Evolutionary conservation across 2,888 invertebrate genomes (phyloP).

Genomic region (Caenorhabditis becei): DNA sequence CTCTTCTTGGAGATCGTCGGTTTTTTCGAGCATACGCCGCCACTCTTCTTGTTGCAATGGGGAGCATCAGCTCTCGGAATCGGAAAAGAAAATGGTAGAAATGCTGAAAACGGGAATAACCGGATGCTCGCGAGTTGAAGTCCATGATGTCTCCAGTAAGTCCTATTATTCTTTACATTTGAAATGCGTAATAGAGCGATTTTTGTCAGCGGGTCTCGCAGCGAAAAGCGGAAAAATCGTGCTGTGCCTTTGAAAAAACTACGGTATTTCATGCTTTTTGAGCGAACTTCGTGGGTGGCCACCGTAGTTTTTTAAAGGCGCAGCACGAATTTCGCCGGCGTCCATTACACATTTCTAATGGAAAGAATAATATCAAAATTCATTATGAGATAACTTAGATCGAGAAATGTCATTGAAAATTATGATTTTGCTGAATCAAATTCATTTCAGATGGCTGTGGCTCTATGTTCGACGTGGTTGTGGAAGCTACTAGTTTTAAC

Average conservation of each 20-base stretch:
- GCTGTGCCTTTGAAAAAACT: too few species aligned
- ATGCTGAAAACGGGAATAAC: conserved; percentile 81
- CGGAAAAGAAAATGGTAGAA: conserved; percentile 79
- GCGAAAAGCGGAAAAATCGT: too few species aligned
- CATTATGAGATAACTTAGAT: too few species aligned
- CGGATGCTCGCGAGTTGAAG: conserved; percentile 79
- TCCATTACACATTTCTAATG: not conserved
- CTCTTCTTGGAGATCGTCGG: not conserved
- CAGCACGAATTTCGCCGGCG: not conserved
- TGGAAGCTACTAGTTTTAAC: conserved; percentile 82
- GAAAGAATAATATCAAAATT: conserved; percentile 1
- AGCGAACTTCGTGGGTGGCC: too few species aligned
- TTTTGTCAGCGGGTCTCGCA: too few species aligned
- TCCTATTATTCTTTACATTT: too few species aligned
- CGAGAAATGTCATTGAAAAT: too few species aligned
- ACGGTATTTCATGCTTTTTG: too few species aligned
- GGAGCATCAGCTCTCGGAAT: conserved; percentile 69
- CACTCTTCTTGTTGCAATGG: conserved; percentile 41
- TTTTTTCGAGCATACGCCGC: conserved; percentile 1
- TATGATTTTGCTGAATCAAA: too few species aligned
- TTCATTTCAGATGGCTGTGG: conserved; percentile 83
- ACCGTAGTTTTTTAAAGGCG: too few species aligned
- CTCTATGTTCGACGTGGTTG: conserved; percentile 83
- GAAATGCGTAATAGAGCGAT: too few species aligned
- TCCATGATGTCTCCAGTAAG: conserved; percentile 82